Conservation (phyloP, 2,797 vertebrate genomes). For the Acanthurus lineatus region DNA sequence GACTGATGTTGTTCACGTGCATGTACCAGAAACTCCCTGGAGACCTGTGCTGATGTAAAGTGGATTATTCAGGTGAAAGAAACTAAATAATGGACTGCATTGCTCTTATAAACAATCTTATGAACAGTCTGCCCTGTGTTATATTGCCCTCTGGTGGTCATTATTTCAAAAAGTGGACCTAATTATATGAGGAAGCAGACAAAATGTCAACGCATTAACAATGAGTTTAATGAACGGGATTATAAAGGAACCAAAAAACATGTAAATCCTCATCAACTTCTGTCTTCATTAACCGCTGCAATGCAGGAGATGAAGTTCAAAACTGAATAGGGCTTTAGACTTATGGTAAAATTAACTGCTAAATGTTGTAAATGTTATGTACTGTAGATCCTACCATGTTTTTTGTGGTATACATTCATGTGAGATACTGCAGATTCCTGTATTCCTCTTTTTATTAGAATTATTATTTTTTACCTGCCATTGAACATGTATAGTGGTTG, state of each 20-base stretch:
- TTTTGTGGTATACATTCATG: background rate
- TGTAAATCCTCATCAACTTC: background rate
- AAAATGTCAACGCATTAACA: background rate
- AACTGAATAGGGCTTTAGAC: background rate
- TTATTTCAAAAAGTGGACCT: background rate
- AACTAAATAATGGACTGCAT: background rate
- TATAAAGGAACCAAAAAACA: background rate
- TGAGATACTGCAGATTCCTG: background rate
- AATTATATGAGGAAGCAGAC: background rate
- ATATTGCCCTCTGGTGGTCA: constrained; percentile 71
- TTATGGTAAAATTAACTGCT: too few species aligned
- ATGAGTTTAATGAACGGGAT: background rate
- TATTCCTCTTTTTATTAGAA: background rate
- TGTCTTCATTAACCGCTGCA: background rate
- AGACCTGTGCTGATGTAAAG: background rate
- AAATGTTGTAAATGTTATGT: too few species aligned
- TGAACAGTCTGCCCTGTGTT: background rate
- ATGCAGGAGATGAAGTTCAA: too few species aligned
- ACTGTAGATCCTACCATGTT: background rate
- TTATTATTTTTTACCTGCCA: background rate
- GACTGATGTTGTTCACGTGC: background rate
- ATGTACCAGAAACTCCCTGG: background rate
- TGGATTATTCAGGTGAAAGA: background rate
- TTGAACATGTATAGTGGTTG: background rate
- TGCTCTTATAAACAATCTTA: background rate